Evolutionary conservation across 2,113 vertebrate genomes (phyloP).

Genomic region (Oenanthe melanoleuca): DNA sequence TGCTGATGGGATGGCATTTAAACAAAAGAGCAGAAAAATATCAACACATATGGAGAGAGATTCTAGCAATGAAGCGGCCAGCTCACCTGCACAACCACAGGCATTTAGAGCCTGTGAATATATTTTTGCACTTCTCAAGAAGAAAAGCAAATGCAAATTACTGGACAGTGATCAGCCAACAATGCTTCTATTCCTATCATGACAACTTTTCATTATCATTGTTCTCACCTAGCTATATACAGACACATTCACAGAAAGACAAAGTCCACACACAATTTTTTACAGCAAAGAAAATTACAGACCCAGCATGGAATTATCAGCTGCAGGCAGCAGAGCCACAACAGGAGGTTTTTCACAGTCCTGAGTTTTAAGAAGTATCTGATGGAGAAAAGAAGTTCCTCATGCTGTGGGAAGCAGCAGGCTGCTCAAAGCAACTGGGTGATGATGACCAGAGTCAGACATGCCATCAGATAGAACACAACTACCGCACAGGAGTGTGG

Average conservation of each 20-base stretch:
- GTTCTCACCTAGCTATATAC: neutral
- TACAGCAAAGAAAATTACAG: neutral
- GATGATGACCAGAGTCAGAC: neutral
- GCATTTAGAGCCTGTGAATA: neutral
- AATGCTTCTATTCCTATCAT: neutral
- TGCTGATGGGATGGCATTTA: slow-evolving; percentile 49
- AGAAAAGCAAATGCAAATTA: neutral
- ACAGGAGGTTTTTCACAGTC: neutral
- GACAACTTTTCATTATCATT: neutral
- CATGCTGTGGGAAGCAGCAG: neutral
- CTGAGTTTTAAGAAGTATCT: neutral
- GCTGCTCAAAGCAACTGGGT: neutral
- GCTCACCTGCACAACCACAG: neutral
- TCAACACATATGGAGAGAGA: neutral
- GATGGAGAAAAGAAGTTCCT: neutral
- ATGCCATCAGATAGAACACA: neutral
- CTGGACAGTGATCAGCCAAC: neutral
- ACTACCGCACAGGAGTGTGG: neutral
- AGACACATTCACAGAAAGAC: neutral
- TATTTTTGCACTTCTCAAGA: neutral
- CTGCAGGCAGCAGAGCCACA: neutral
- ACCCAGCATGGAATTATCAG: neutral
- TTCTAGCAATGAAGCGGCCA: neutral
- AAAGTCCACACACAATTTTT: neutral
- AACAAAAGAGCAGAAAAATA: slow-evolving; percentile 12